Evolutionary conservation across 2,797 vertebrate species (phyloP).

Genomic region (Aselliscus stoliczkanus): DNA sequence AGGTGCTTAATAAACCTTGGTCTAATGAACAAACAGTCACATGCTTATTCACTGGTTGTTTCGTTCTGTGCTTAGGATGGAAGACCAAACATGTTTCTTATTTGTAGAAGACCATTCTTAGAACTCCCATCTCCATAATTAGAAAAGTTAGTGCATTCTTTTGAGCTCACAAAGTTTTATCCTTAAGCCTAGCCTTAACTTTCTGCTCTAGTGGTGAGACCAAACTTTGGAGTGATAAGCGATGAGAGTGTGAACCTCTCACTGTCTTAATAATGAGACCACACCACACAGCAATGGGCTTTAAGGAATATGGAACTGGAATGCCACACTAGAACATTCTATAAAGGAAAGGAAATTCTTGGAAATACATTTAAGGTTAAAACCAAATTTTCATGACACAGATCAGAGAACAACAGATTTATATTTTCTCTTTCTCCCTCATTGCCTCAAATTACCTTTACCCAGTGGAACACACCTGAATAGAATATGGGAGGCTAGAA

Average conservation of each 20-base stretch:
- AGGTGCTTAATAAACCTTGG: background rate
- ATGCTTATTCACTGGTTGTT: background rate
- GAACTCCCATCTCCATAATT: background rate
- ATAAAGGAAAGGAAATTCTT: background rate
- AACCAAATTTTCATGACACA: background rate
- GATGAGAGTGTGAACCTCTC: background rate
- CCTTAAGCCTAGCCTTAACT: background rate
- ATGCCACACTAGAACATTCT: background rate
- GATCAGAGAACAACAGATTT: background rate
- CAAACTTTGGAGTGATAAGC: background rate
- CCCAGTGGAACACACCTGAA: background rate
- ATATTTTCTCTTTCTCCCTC: background rate
- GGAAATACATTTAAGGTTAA: background rate
- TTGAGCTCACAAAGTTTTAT: background rate
- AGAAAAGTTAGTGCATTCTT: background rate
- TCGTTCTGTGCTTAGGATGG: background rate
- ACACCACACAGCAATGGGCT: background rate
- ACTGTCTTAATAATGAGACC: background rate
- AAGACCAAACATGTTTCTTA: background rate
- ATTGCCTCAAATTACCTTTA: background rate
- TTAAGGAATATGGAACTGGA: background rate
- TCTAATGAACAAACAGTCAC: background rate
- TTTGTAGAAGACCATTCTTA: background rate
- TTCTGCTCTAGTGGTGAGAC: background rate
- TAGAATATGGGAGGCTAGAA: background rate